Conservation (phyloP, 2,113 vertebrate species). For the Chelonoidis abingdonii region DNA sequence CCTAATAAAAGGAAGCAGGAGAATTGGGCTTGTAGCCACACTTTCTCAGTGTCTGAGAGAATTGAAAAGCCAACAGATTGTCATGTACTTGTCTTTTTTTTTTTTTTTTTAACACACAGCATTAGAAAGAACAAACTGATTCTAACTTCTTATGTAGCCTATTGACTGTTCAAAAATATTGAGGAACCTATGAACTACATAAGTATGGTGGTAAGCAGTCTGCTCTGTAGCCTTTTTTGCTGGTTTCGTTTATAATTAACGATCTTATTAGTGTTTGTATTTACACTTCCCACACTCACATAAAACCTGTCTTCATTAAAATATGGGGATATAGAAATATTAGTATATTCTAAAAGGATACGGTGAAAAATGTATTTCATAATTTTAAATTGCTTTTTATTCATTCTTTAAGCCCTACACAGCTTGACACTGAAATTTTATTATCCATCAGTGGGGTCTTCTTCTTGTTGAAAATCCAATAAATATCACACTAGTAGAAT, state of each 20-base stretch:
- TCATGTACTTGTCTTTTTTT: not conserved
- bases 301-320: too few relatives aligned
- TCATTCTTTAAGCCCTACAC: fast-evolving
- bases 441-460: not conserved
- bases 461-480: not conserved
- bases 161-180: not conserved
- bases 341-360: not conserved
- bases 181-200: not conserved
- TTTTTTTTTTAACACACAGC: not conserved
- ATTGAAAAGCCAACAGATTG: not conserved
- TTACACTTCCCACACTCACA: not conserved
- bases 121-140: not conserved
- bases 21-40: fast-evolving
- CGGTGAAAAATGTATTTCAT: not conserved
- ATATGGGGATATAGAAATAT: not conserved
- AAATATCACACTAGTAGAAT: not conserved
- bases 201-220: not conserved
- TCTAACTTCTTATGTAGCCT: not conserved
- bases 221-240: not conserved
- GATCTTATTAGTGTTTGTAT: fast-evolving
- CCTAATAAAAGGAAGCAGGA: fast-evolving
- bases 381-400: not conserved
- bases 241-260: not conserved
- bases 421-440: not conserved
- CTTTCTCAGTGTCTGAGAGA: not conserved